Percentiles rank a stretch among this genome's conserved stretches.
phyloP scores from a whole-genome alignment of 2,113 vertebrate genomes.

The Catharus bicknelli region DNA sequence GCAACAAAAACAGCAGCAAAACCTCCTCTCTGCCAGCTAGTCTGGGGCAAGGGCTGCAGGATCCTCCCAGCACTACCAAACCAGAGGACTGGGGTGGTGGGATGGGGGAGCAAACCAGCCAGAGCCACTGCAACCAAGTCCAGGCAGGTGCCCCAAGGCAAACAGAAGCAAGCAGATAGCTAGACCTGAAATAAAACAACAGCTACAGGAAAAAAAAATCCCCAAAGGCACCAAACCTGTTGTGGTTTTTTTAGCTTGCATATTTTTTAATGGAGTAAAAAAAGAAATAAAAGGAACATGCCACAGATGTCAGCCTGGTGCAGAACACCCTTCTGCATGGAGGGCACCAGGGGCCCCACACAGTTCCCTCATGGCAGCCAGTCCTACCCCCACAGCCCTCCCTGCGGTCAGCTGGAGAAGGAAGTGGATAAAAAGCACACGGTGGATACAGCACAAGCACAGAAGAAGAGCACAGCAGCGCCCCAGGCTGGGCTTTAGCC shows the following conservation, averaged over 20 bases:
- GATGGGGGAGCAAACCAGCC: neutral
- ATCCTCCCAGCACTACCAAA: neutral
- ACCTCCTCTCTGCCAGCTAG: neutral
- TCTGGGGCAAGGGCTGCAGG: neutral
- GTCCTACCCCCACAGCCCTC: neutral
- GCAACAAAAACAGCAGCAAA: neutral
- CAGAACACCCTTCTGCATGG: neutral
- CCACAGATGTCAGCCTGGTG: neutral
- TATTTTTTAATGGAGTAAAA: conserved; percentile 62
- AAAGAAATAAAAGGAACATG: conserved; percentile 10
- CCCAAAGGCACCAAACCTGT: neutral
- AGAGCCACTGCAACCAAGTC: neutral
- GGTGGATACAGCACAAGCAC: conserved; percentile 2
- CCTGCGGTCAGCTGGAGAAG: neutral
- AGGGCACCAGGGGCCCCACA: neutral
- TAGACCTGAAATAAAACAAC: neutral
- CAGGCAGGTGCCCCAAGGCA: neutral
- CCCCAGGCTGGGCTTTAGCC: neutral
- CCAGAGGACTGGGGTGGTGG: neutral
- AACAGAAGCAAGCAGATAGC: neutral
- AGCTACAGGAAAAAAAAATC: neutral
- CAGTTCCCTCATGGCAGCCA: neutral
- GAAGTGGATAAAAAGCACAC: neutral
- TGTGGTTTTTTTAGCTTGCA: neutral
- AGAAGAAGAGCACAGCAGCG: neutral